A percentile compares a stretch with the other conserved stretches of the same genome.
phyloP scores from a whole-genome alignment of 2,797 vertebrate genomes.

The Gymnothorax javanicus region DNA sequence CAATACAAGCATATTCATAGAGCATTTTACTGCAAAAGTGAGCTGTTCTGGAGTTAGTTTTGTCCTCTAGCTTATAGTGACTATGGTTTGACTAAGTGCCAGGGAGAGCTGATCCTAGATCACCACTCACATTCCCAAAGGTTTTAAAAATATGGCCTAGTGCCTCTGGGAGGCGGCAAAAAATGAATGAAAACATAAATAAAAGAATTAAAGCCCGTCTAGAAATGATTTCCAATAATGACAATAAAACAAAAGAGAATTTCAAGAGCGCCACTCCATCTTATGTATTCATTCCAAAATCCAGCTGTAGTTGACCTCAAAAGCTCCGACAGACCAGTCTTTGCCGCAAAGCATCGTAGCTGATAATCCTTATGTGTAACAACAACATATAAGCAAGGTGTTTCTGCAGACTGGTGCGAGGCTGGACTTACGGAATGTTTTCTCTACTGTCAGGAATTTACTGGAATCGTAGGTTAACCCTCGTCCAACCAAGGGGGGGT shows the following conservation, averaged over 20 bases:
- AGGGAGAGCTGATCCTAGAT: too few species aligned
- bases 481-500: too few species aligned
- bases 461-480: slow-evolving; percentile 11
- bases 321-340: slow-evolving; percentile 7
- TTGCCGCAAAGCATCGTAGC: slow-evolving; percentile 31
- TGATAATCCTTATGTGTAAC: slow-evolving; percentile 31
- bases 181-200: slow-evolving; percentile 32
- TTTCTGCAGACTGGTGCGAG: neutral
- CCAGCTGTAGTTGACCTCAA: neutral
- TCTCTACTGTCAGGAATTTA: neutral
- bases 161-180: slow-evolving; percentile 46
- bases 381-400: neutral
- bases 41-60: too few species aligned
- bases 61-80: too few species aligned
- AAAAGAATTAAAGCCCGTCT: slow-evolving; percentile 26
- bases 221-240: neutral
- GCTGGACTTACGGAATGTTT: neutral
- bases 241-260: neutral
- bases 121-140: too few species aligned
- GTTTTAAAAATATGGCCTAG: neutral
- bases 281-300: neutral
- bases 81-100: too few species aligned
- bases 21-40: too few species aligned
- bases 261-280: neutral
- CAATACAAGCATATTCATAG: too few species aligned